Base-by-base conservation (phyloP, 2,888 invertebrate genomes). In the Drosophila koepferae region DNA sequence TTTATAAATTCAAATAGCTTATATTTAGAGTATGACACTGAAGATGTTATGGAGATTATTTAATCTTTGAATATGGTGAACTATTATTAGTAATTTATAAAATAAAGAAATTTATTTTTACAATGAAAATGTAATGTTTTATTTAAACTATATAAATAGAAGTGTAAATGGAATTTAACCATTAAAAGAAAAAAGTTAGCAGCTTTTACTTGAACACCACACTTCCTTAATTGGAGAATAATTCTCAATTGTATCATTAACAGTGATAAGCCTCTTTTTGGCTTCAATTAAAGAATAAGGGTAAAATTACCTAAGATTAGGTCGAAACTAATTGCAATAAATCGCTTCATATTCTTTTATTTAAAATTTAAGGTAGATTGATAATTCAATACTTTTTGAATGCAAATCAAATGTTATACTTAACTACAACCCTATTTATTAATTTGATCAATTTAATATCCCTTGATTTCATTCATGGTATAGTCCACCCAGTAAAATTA, bases 1-100 rank as follows among this genome's bases (percentile, higher is more conserved):
- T 68, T 60, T 75, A 74, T 87, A 92, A 18, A 18, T 89, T 92
- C 87, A 92, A 91, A 92, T 93, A 93, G 92, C 93, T 93, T 93
- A 92, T 90, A 88, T 49, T 43, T 60, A 78, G 67, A 67, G 67
- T 63, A 56, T 56, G 8, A 63, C 91, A 93, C 84, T 94, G 94
- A 94, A 94, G 94, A 92, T 93, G 91, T 93, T 91, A 20, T 20
- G 44, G 43, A 44, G 43, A 44, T 44, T 20, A 4, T 3, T 14
- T 14, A 38, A 38, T 38, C 38, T 38, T 38, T 38, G 38, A 38
- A 38, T 14, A 38, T 38, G 5, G 12, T 20, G 12, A 20, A 44
- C 20, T 18, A 4, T 12, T 12, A 0, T 20, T 18, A 9, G 43
- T 43, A 43, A 43, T 43, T 43, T 43, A 43, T 43, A 43, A 43